Percentiles rank a stretch among this genome's conserved stretches.
Conservation (phyloP, 2,888 invertebrate genomes). For the Phymatocera aterrima region DNA sequence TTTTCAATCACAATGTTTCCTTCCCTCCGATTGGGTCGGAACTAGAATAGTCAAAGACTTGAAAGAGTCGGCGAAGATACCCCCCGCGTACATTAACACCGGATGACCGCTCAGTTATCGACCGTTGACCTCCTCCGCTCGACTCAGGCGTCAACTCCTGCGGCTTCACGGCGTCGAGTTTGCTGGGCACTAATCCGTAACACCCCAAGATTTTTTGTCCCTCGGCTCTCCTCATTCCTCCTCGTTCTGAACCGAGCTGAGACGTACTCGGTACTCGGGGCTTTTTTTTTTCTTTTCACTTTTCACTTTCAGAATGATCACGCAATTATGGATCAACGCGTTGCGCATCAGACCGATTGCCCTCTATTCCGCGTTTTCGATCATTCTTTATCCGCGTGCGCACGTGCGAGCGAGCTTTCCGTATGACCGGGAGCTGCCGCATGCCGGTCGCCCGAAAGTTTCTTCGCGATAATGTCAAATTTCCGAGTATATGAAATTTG, state of each 20-base stretch:
- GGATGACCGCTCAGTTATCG: conserved; percentile 40
- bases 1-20: neutral
- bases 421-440: too few species aligned
- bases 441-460: too few species aligned
- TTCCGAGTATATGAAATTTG: neutral
- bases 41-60: neutral
- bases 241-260: neutral
- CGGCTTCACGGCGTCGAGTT: conserved; percentile 45
- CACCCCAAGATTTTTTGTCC: conserved; percentile 53
- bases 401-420: too few species aligned
- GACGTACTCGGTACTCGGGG: too few species aligned
- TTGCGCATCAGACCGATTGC: neutral
- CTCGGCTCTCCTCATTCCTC: neutral
- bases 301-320: neutral
- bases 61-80: neutral
- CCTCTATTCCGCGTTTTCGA: neutral
- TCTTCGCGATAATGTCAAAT: too few species aligned
- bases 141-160: conserved; percentile 39
- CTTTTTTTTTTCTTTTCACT: too few species aligned
- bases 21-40: neutral
- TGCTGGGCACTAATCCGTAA: conserved; percentile 44
- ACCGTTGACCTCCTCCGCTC: conserved; percentile 45
- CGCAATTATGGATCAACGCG: neutral
- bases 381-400: too few species aligned
- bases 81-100: conserved; percentile 9